Evolutionary conservation across 2,113 vertebrate genomes (phyloP), one percentile per base, ranked within the genome.

Genomic region (Oncorhynchus kisutch): DNA sequence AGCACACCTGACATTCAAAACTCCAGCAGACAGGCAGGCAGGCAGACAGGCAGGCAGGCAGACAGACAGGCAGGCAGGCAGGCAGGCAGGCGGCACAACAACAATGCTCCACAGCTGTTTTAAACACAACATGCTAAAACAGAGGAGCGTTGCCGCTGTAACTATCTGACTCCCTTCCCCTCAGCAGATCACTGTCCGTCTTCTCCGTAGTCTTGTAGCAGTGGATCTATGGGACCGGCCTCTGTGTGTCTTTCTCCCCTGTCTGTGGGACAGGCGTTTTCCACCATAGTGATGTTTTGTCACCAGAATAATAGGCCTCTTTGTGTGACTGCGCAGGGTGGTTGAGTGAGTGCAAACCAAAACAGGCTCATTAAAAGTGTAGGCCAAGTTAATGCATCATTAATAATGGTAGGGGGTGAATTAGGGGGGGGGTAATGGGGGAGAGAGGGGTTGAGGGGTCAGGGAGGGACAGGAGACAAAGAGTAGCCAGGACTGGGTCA

Each of bases 301-400:
- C 81, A 80, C 78, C 31, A 59, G 81, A 82, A 85, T 85, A 89
- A 91, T 82, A 80, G 85, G 76, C 85, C 57, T 60, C 82, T 45
- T 45, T 89, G 88, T 90, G 87, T 84, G 84, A 88, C 85, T 82
- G 82, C 83, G 72, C 45, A 69, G 86, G 75, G 78, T 60, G 4
- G 49, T 34, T 78, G 86, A 88, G 87, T 80, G 81, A 70, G 81
- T 49, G 76, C 12, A 81, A 85, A 84, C 86, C 87, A 87, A 91
- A 91, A 90, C 78, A 86, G 90, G 87, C 91, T 85, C 85, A 79
- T 90, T 92, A 83, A 88, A 88, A 90, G 90, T 85, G 1, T 31
- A 57, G 85, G 85, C 88, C 65, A 72, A 90, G 83, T 91, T 92
- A 94, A 94, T 91, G 88, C 84, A 65, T 89, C 87, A 88, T 92